Conservation (phyloP, 2,113 vertebrate genomes). For the Tragelaphus imberbis region DNA sequence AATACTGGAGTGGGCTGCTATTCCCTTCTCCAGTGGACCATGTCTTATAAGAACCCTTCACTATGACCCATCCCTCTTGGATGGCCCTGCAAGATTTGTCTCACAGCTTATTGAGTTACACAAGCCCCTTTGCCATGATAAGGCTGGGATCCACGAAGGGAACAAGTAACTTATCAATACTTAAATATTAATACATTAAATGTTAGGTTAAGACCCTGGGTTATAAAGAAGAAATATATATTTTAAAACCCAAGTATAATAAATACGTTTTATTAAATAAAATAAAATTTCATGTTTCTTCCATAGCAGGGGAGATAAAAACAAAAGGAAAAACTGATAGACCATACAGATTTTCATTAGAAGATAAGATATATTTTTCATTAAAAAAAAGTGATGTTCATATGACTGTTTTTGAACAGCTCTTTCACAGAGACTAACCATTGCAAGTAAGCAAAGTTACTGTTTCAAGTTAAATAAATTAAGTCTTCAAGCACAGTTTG, state of each 20-base stretch:
- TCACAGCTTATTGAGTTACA: not conserved
- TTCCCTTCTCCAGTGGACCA: not conserved
- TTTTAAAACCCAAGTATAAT: not conserved
- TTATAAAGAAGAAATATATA: not conserved
- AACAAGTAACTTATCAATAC: not conserved
- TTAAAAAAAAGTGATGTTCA: not conserved
- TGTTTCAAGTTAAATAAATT: not conserved
- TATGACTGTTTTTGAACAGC: not conserved
- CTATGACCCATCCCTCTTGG: not conserved
- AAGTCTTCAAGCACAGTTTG: not conserved
- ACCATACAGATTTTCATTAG: not conserved
- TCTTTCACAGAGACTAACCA: not conserved
- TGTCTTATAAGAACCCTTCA: not conserved
- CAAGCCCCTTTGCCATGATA: not conserved
- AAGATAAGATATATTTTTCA: not conserved
- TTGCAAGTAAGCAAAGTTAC: not conserved
- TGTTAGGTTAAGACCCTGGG: not conserved
- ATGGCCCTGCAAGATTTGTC: not conserved
- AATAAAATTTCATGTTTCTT: not conserved
- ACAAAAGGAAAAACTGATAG: not conserved
- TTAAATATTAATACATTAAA: not conserved
- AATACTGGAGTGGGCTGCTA: not conserved
- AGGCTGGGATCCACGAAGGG: accelerated
- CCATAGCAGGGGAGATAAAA: not conserved
- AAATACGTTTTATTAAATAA: not conserved